Conservation (phyloP, 2,113 vertebrate species). For the Leucopsar rothschildi region DNA sequence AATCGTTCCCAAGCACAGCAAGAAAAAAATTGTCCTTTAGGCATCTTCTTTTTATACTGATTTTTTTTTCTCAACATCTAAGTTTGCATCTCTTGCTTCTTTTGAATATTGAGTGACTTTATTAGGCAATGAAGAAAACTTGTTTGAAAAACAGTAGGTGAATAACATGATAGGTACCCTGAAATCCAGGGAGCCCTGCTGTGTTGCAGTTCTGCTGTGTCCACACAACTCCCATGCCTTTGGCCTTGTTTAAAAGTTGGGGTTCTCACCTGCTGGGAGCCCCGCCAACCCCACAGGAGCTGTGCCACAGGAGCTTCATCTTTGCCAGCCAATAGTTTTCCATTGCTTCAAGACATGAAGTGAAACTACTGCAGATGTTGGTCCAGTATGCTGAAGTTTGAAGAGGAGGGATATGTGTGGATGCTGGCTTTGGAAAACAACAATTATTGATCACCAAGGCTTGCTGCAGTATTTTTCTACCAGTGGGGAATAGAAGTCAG, state of each 20-base stretch:
- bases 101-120: not conserved
- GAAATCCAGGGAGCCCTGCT: not conserved
- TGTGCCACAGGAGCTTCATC: not conserved
- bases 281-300: not conserved
- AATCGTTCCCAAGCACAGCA: not conserved
- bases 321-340: not conserved
- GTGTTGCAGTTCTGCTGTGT: not conserved
- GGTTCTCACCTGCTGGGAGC: not conserved
- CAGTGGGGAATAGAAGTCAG: not conserved
- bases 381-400: not conserved
- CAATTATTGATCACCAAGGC: not conserved
- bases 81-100: not conserved
- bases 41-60: not conserved
- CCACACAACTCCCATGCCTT: rapidly evolving
- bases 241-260: not conserved
- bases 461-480: not conserved
- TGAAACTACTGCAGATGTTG: not conserved
- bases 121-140: not conserved
- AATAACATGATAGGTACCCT: not conserved
- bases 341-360: not conserved
- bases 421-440: not conserved
- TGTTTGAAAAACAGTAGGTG: not conserved
- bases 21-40: not conserved
- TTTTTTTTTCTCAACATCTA: not conserved
- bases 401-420: not conserved